phyloP scores from a whole-genome alignment of 2,888 invertebrate genomes.

The Aphidoletes aphidimyza region DNA sequence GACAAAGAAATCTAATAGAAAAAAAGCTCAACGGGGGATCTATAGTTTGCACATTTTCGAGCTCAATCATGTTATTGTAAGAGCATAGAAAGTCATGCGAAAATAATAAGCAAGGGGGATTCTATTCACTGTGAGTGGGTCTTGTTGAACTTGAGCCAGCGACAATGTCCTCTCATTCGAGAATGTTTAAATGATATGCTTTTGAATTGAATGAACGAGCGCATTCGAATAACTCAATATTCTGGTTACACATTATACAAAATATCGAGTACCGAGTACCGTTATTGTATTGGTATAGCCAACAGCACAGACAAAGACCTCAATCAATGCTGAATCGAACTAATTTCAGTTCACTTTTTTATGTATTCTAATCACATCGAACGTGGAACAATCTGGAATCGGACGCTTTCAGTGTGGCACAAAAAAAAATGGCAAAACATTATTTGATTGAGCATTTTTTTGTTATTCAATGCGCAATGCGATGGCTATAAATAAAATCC shows the following conservation, averaged over 20 bases:
- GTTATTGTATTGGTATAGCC: neutral
- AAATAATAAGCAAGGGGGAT: too few relatives aligned
- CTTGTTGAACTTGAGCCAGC: too few relatives aligned
- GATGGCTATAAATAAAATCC: neutral
- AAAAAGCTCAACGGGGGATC: too few relatives aligned
- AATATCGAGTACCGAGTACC: neutral
- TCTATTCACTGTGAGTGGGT: too few relatives aligned
- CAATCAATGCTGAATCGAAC: slow-evolving; percentile 35
- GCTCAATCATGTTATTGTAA: too few relatives aligned
- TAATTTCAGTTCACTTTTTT: slow-evolving; percentile 24
- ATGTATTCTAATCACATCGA: slow-evolving; percentile 5
- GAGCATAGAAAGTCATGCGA: too few relatives aligned
- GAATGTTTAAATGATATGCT: neutral
- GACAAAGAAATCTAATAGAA: neutral
- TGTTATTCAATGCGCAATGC: too few relatives aligned
- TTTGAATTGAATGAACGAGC: too few relatives aligned
- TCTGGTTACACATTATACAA: too few relatives aligned
- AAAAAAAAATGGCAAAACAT: neutral
- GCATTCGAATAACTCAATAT: too few relatives aligned
- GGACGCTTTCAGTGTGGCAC: neutral
- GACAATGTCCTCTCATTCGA: neutral
- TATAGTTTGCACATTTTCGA: too few relatives aligned
- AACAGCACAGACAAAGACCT: neutral
- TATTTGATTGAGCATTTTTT: slow-evolving; percentile 16
- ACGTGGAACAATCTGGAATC: neutral